Percentiles rank a stretch among this genome's conserved stretches.
These are phyloP conservation scores for Prochilodus magdalenae DNA, from an alignment of 2,113 vertebrate species.

Conservation along the genomic window DNA sequence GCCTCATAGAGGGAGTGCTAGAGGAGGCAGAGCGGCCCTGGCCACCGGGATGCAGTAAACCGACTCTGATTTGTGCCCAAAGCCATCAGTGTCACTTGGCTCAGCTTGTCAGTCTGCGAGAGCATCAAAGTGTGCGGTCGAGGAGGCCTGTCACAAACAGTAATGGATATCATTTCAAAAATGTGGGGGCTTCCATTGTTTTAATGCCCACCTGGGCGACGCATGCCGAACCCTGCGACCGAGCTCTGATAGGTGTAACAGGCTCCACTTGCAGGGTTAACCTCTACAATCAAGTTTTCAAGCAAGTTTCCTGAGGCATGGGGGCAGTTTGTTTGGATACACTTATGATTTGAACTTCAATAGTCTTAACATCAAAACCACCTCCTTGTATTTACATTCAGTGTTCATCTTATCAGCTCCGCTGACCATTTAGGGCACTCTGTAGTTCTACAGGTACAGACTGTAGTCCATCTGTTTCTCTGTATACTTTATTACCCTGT, in stretches of 20 bases:
- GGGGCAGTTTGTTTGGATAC: slow-evolving; percentile 49
- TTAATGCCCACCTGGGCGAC: slow-evolving; percentile 69
- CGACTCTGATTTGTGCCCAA: slow-evolving; percentile 89
- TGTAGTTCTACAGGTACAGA: too few species aligned
- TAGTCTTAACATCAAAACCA: too few species aligned
- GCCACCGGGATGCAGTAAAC: slow-evolving; percentile 80
- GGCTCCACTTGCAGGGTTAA: slow-evolving; percentile 73
- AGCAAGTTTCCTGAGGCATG: slow-evolving; percentile 66
- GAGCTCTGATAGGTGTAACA: slow-evolving; percentile 62
- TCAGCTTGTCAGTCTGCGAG: slow-evolving; percentile 80
- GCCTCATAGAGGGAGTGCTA: slow-evolving; percentile 47
- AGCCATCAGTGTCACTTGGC: slow-evolving; percentile 86
- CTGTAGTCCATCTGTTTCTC: too few species aligned
- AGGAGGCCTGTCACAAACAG: slow-evolving; percentile 87
- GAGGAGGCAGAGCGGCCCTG: slow-evolving; percentile 49
- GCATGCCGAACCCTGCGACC: slow-evolving; percentile 58
- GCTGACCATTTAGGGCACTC: too few species aligned
- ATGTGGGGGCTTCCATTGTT: slow-evolving; percentile 64
- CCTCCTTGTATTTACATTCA: too few species aligned
- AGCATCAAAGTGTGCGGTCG: slow-evolving; percentile 79
- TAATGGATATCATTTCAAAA: slow-evolving; percentile 92
- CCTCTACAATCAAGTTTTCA: slow-evolving; percentile 68
- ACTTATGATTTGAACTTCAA: slow-evolving; percentile 43
- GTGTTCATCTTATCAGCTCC: too few species aligned
- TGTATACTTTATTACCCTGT: too few species aligned